Evolutionary conservation across 2,797 vertebrate species (phyloP).

Genomic region (Iguana delicatissima): DNA sequence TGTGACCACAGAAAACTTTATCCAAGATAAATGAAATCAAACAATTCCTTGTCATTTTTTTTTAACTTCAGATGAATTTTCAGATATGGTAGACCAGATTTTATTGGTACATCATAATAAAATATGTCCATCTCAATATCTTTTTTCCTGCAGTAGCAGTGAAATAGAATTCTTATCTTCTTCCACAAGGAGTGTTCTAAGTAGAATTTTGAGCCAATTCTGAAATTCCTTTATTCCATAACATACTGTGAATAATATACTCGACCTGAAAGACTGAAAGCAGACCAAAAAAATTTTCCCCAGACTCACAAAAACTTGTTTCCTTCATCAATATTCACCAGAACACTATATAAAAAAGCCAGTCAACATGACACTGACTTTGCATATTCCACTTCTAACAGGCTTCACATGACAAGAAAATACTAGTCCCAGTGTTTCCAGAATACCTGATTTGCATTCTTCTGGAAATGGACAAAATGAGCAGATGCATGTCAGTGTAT

Average conservation of each 20-base stretch:
- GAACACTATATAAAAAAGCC: neutral
- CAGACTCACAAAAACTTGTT: slow-evolving; percentile 3
- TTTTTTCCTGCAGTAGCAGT: neutral
- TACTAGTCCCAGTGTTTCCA: neutral
- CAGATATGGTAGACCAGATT: neutral
- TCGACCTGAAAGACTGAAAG: neutral
- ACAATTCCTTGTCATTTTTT: neutral
- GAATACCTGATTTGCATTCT: neutral
- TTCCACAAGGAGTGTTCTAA: neutral
- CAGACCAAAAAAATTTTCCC: neutral
- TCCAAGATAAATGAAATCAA: neutral
- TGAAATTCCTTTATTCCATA: neutral
- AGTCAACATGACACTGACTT: neutral
- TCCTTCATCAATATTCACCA: neutral
- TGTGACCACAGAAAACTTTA: neutral
- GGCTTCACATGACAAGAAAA: neutral
- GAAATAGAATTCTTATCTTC: neutral
- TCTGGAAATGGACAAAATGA: neutral
- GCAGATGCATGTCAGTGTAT: neutral
- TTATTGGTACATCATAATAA: neutral
- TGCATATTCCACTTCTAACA: neutral
- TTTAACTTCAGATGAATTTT: neutral
- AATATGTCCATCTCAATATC: neutral
- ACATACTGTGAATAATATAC: neutral
- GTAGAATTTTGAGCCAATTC: neutral